A percentile compares a stretch with the other conserved stretches of the same genome.
These are phyloP conservation scores for Nymphalis urticae DNA, from an alignment of 2,888 invertebrate genomes.

Conservation along the genomic window DNA sequence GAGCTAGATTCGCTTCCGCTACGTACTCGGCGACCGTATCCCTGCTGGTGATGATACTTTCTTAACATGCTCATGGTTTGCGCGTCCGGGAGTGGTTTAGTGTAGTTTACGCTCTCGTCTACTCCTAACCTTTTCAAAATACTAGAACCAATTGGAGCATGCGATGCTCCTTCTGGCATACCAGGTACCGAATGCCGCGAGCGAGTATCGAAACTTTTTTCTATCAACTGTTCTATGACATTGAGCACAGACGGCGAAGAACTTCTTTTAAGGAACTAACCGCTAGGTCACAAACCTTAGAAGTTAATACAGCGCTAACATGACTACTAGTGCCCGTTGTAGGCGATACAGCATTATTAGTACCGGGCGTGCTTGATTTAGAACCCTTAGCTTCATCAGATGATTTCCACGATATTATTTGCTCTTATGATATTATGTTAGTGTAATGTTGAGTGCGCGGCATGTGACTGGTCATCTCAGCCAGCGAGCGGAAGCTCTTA, in stretches of 20 bases:
- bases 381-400: conserved; percentile 89
- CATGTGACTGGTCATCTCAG: conserved; percentile 99
- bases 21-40: conserved; percentile 86
- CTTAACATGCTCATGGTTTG: conserved; percentile 92
- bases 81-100: conserved; percentile 93
- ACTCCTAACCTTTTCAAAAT: conserved; percentile 95
- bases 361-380: conserved; percentile 70
- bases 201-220: conserved; percentile 96
- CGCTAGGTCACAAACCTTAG: conserved; percentile 98
- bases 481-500: conserved; percentile 96
- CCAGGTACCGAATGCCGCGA: conserved; percentile 86
- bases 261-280: conserved; percentile 96
- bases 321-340: conserved; percentile 89
- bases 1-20: conserved; percentile 95
- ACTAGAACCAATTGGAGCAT: conserved; percentile 93
- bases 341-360: conserved; percentile 78
- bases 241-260: conserved; percentile 95
- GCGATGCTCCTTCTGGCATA: conserved; percentile 82
- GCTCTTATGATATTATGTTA: conserved; percentile 98
- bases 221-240: conserved; percentile 97
- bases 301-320: conserved; percentile 96
- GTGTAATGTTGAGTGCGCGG: conserved; percentile 99
- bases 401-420: conserved; percentile 97
- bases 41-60: conserved; percentile 87
- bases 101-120: conserved; percentile 96